A percentile compares a stretch with the other conserved stretches of the same genome.
These are phyloP conservation scores for Lepidonotus clava DNA, from an alignment of 2,888 invertebrate genomes.

Conservation along the genomic window DNA sequence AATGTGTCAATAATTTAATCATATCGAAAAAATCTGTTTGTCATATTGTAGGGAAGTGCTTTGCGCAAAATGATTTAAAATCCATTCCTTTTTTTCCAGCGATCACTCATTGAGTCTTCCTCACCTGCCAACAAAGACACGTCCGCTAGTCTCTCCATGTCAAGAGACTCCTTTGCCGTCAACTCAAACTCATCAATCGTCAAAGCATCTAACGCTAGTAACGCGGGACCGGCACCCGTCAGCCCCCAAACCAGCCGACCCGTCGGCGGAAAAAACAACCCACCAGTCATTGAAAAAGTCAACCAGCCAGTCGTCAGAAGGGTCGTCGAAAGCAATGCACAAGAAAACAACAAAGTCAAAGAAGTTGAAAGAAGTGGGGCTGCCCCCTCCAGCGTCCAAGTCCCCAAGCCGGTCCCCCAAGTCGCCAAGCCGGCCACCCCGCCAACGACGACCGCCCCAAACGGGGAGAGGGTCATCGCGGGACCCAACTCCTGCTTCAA, in stretches of 20 bases:
- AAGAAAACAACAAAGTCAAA: constrained; percentile 27
- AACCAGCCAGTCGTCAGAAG: no score
- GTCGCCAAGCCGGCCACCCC: not conserved
- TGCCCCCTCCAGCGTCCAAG: not conserved
- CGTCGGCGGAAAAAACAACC: not conserved
- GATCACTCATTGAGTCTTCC: constrained; percentile 33
- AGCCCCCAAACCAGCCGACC: not conserved
- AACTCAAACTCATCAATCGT: not conserved
- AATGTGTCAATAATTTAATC: no score
- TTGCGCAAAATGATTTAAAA: not conserved
- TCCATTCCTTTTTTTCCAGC: not conserved
- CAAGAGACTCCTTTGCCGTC: not conserved
- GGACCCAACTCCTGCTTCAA: constrained; percentile 46
- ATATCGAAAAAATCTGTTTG: no score
- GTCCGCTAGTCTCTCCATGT: constrained; percentile 31
- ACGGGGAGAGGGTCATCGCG: constrained; percentile 17
- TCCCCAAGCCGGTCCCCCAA: not conserved
- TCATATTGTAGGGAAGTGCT: not conserved
- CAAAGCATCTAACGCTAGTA: not conserved
- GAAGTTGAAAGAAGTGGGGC: not conserved
- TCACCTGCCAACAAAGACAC: not conserved
- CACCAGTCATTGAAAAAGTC: no score
- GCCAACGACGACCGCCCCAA: not conserved
- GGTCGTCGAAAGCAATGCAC: not conserved
- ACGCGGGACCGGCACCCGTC: not conserved